phyloP scores from a whole-genome alignment of 2,797 vertebrate genomes.

The Crossoptilon crossoptilon region DNA sequence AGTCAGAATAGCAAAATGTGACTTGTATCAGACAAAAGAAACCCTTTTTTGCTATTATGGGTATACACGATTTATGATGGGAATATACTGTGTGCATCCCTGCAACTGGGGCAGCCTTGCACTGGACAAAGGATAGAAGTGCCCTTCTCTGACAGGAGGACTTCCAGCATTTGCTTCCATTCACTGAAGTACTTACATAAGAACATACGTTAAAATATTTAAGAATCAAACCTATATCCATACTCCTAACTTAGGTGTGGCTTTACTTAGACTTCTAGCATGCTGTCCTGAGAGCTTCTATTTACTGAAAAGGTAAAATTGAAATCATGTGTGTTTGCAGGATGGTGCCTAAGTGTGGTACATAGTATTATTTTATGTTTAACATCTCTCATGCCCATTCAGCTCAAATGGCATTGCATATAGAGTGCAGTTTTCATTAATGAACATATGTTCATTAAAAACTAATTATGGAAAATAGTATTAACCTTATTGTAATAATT shows the following conservation, averaged over 20 bases:
- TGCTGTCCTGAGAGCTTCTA: neutral
- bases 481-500: constrained; percentile 50
- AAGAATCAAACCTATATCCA: neutral
- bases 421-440: constrained; percentile 14
- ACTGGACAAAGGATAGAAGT: neutral
- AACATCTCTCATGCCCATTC: neutral
- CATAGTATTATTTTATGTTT: neutral
- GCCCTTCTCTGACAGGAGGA: neutral
- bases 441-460: constrained; percentile 59
- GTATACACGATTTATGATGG: rapidly evolving
- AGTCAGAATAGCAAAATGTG: neutral
- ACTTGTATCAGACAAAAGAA: neutral
- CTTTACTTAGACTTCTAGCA: neutral
- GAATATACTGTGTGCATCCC: neutral
- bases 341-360: neutral
- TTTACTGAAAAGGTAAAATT: neutral
- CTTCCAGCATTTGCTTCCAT: neutral
- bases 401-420: neutral
- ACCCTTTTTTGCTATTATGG: neutral
- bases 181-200: neutral
- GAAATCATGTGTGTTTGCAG: neutral
- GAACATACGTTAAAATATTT: neutral
- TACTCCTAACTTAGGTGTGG: neutral
- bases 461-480: constrained; percentile 63
- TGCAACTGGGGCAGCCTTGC: neutral